phyloP scores from a whole-genome alignment of 1,140 invertebrate species.

The Lepidostoma basale region DNA sequence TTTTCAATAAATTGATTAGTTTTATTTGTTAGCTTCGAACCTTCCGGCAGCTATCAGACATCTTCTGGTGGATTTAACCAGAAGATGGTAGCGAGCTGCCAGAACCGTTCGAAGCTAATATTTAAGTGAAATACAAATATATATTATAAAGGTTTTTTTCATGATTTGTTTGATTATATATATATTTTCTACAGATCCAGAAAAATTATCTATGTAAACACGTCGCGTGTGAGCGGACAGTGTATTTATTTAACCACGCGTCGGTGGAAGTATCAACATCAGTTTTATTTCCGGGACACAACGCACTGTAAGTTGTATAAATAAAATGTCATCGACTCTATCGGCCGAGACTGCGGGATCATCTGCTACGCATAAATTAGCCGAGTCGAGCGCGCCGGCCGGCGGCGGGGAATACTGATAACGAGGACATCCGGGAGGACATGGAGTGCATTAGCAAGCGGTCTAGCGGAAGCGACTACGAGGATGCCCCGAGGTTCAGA shows the following conservation, averaged over 20 bases:
- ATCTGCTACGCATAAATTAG: slow-evolving; percentile 26
- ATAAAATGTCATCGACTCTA: slow-evolving; percentile 15
- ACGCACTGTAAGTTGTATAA: slow-evolving; percentile 8
- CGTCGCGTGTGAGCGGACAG: neutral
- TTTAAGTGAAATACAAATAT: no score
- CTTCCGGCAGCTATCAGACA: no score
- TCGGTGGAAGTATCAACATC: slow-evolving; percentile 9
- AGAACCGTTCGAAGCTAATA: no score
- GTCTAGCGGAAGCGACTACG: slow-evolving; percentile 3
- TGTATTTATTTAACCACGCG: neutral
- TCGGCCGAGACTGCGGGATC: neutral
- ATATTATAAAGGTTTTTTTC: no score
- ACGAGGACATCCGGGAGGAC: slow-evolving; percentile 5
- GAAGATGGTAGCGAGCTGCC: no score
- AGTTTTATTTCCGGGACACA: slow-evolving; percentile 19
- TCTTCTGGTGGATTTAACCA: no score
- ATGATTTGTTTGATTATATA: no score
- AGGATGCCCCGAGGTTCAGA: neutral
- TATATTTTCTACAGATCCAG: no score
- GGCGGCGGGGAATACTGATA: slow-evolving; percentile 11
- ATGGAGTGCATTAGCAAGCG: slow-evolving; percentile 42
- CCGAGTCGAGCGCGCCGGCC: slow-evolving; percentile 16
- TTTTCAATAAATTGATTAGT: no score
- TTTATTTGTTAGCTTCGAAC: no score
- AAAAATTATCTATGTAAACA: no score